Percentiles rank a stretch among this genome's conserved stretches.
Conservation (phyloP, 2,797 vertebrate genomes). For the Bucorvus abyssinicus region DNA sequence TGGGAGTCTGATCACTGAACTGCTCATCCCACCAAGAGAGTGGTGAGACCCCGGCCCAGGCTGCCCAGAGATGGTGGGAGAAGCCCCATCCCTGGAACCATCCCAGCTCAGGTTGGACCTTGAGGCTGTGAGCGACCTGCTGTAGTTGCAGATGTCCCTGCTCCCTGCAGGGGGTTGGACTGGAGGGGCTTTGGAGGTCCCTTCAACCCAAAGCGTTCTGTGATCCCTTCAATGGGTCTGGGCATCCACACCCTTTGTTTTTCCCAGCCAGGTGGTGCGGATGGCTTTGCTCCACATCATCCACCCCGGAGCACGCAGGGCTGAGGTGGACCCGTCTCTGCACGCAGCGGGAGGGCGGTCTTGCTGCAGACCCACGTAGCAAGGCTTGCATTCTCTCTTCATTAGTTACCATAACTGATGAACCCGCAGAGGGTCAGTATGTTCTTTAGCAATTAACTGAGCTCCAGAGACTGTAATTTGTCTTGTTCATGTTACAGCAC, state of each 20-base stretch:
- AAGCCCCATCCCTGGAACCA: no score
- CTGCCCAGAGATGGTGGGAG: no score
- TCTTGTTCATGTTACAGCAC: slow-evolving; percentile 56
- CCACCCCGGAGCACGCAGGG: background rate
- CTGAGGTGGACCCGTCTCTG: background rate
- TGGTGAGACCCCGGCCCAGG: no score
- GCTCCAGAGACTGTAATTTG: slow-evolving; percentile 63
- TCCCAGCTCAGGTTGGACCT: no score
- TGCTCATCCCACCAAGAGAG: no score
- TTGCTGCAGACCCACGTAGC: background rate
- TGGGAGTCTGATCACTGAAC: background rate
- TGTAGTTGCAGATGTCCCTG: no score
- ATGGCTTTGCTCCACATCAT: background rate
- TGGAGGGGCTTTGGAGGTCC: no score
- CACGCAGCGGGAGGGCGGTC: background rate
- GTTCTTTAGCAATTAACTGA: slow-evolving; percentile 60
- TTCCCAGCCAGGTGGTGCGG: background rate
- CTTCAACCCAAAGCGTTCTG: no score
- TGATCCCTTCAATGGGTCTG: background rate
- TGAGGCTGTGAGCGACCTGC: no score
- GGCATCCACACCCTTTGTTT: background rate
- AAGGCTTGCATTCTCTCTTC: background rate
- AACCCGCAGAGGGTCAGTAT: slow-evolving; percentile 46
- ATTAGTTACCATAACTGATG: slow-evolving; percentile 43
- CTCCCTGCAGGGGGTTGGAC: no score